Evolutionary conservation across 2,113 vertebrate species (phyloP), one percentile per base, ranked within the genome.

Genomic region (Nanorana parkeri): DNA sequence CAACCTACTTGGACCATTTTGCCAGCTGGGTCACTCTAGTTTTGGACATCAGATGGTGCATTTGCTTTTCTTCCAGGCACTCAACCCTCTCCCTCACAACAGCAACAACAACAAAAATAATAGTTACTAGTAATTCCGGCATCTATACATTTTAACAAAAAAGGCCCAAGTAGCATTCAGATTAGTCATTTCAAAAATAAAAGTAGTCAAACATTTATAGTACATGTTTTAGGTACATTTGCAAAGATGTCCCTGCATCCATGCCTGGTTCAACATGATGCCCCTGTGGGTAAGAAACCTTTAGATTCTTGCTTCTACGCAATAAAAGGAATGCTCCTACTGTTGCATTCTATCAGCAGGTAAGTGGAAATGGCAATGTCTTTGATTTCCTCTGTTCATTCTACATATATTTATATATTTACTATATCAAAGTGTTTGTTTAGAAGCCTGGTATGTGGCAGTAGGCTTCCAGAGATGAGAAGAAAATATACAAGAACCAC

Each of bases 391-490:
- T 92, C 93, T 90, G 90, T 94, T 91, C 91, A 60, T 91, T 91
- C 91, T 90, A 91, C 90, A 90, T 89, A 89, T 87, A 88, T 1
- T 89, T 88, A 86, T 75, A 88, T 91, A 88, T 93, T 81, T 89
- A 89, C 91, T 76, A 67, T 68, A 87, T 90, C 91, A 87, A 87
- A 76, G 87, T 84, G 89, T 90, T 92, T 88, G 88, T 92, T 94
- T 93, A 99, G 92, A 99, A 99, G 89, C 95, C 96, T 87, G 93
- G 86, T 86, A 99, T 91, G 91, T 99, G 95, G 93, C 98, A 99
- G 93, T 99, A 99, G 88, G 97, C 98, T 91, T 99, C 98, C 87
- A 99, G 91, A 71, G 97, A 98, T 86, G 98, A 98, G 87, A 98
- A 94, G 83, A 98, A 85, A 88, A 99, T 98, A 92, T 99, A 99